A percentile compares a stretch with the other conserved stretches of the same genome.
These are phyloP conservation scores for Helicoverpa assulta DNA, from an alignment of 2,888 invertebrate genomes.

Conservation along the genomic window DNA sequence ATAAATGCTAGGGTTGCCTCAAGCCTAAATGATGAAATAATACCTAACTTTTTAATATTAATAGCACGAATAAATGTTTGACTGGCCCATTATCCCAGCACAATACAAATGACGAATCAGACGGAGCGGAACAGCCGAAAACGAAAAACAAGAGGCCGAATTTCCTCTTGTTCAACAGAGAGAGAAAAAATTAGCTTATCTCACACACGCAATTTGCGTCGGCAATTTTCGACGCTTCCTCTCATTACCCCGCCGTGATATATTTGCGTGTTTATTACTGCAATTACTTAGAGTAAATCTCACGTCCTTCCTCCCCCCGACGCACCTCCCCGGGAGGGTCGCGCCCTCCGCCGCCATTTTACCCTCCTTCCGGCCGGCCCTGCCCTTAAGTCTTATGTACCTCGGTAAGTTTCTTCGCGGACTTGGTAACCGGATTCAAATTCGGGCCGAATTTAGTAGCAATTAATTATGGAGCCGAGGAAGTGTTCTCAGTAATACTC, in stretches of 20 bases:
- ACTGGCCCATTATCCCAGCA: slow-evolving; percentile 31
- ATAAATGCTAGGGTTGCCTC: not conserved
- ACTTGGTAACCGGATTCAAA: slow-evolving; percentile 90
- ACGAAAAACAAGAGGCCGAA: slow-evolving; percentile 60
- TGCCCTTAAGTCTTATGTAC: slow-evolving; percentile 90
- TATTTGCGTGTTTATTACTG: slow-evolving; percentile 91
- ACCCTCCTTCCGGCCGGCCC: slow-evolving; percentile 89
- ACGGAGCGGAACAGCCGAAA: slow-evolving; percentile 57
- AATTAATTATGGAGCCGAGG: slow-evolving; percentile 89
- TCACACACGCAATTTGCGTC: slow-evolving; percentile 90
- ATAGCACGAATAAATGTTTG: slow-evolving; percentile 30
- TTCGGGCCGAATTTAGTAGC: slow-evolving; percentile 90
- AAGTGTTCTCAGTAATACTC: slow-evolving; percentile 84
- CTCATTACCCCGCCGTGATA: slow-evolving; percentile 90
- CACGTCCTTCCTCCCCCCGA: slow-evolving; percentile 88
- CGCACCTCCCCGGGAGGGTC: slow-evolving; percentile 81
- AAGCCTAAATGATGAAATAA: not conserved
- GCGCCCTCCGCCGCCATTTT: slow-evolving; percentile 88
- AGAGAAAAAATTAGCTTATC: slow-evolving; percentile 87
- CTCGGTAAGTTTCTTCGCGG: slow-evolving; percentile 90
- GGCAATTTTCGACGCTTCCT: slow-evolving; percentile 89
- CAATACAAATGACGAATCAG: slow-evolving; percentile 59
- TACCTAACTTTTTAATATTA: not conserved
- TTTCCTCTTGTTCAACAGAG: slow-evolving; percentile 65
- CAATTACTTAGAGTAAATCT: slow-evolving; percentile 91